phyloP scores from a whole-genome alignment of 2,888 invertebrate genomes.

The Malthinus flaveolus region DNA sequence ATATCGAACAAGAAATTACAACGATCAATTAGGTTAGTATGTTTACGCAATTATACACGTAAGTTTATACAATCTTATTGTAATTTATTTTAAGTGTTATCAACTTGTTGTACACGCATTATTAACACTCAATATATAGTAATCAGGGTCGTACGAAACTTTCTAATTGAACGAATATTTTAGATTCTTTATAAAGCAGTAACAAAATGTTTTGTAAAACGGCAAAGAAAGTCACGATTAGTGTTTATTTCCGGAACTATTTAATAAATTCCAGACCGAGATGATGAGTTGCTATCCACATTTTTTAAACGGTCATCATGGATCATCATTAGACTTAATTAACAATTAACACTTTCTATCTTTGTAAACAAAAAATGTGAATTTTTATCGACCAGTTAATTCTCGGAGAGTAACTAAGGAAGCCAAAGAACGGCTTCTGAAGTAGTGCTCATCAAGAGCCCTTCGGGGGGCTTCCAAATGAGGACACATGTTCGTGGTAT shows the following conservation, averaged over 20 bases:
- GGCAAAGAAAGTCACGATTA: background rate
- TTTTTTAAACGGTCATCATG: background rate
- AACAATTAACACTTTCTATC: constrained; percentile 1
- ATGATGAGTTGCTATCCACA: background rate
- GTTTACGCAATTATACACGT: background rate
- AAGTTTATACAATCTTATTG: background rate
- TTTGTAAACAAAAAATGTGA: background rate
- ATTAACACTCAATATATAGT: background rate
- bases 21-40: background rate
- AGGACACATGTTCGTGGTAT: no score
- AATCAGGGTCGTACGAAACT: background rate
- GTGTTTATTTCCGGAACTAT: background rate
- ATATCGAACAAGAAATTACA: background rate
- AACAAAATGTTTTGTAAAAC: no score
- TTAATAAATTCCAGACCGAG: background rate
- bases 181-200: background rate
- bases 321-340: background rate
- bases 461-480: no score
- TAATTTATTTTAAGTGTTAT: background rate
- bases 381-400: no score
- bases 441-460: no score
- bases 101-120: background rate
- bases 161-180: background rate
- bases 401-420: no score
- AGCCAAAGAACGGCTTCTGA: no score